Base-by-base conservation (phyloP, 2,888 invertebrate genomes). In the Drosophila atripex region DNA sequence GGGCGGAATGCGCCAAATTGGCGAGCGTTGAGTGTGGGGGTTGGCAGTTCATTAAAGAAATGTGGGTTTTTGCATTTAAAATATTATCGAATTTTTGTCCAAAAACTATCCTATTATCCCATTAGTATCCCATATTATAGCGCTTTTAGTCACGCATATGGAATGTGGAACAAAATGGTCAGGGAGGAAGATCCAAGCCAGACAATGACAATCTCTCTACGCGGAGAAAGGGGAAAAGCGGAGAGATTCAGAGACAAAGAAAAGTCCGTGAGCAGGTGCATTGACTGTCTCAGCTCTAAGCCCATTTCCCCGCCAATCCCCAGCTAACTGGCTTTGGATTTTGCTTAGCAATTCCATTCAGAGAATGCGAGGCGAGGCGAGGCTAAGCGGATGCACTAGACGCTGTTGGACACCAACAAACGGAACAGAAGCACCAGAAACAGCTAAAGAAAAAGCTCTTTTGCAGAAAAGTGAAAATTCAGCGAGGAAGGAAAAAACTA, bases 381-480 rank as follows among this genome's bases (percentile, higher is more conserved):
- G 60, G 72, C 75, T 71, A 80, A 78, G 78, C 78, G 80, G 78
- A 78, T 78, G 78, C 78, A 76, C 69, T 80, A 63, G 77, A 77
- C 75, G 60, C 54, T 58, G 78, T 63, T 64, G 60, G 69, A 52
- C 58, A 58, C 39, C 52, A 50, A 49, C 68, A 77, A 76, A 69
- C 75, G 77, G 77, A 77, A 77, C 28, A 28, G 8, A 9, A 28
- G 28, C 28, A 28, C 9, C 9, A 41, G 21, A 66, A 39, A 43
- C 14, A 45, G 56, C 21, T 23, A 47, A 61, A 51, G 49, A 55
- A 41, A 71, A 71, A 74, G 60, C 45, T 63, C 39, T 16, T 32
- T 71, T 65, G 69, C 66, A 74, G 75, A 78, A 78, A 78, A 78
- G 78, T 78, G 78, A 78, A 78, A 78, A 80, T 80, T 59, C 54